Conservation (phyloP, 1,140 invertebrate species). For the Drosophila burlai region DNA sequence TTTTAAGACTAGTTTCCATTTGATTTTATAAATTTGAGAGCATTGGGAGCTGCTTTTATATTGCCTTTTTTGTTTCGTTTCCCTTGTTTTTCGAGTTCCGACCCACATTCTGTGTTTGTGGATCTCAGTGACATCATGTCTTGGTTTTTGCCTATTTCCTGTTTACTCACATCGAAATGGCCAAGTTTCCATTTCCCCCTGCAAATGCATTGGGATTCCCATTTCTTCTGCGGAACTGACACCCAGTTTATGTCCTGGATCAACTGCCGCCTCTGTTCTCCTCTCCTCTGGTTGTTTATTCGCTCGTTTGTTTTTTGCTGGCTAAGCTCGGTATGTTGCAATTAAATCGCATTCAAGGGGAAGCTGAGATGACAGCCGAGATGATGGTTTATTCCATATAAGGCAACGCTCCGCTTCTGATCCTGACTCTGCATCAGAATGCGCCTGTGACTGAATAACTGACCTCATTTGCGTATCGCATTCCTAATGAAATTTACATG, state of each 20-base stretch:
- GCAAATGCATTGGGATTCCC: conserved; percentile 16
- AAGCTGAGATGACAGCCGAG: conserved; percentile 16
- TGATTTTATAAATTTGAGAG: not conserved
- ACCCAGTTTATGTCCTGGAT: conserved; percentile 45
- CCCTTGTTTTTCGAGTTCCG: conserved; percentile 30
- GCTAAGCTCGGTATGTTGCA: conserved; percentile 40
- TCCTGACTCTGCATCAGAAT: not conserved
- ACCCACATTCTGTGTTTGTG: not conserved
- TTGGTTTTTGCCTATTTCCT: conserved; percentile 49
- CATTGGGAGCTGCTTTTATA: conserved; percentile 19
- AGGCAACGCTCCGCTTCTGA: conserved; percentile 5
- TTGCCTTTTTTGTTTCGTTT: conserved; percentile 18
- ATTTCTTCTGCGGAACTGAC: conserved; percentile 47
- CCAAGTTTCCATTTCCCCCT: conserved; percentile 12
- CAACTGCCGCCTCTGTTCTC: conserved; percentile 17
- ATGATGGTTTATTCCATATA: conserved; percentile 14
- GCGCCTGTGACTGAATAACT: conserved; percentile 29
- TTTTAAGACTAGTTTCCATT: not conserved
- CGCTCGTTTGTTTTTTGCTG: conserved; percentile 43
- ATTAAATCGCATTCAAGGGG: conserved; percentile 41
- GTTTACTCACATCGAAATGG: conserved; percentile 32
- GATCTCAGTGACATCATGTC: conserved; percentile 13
- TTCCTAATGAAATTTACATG: conserved; percentile 58
- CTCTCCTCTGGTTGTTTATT: conserved; percentile 38
- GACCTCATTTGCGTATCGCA: conserved; percentile 52